Conservation (phyloP, 1,140 invertebrate species). For the Apis dorsata region DNA sequence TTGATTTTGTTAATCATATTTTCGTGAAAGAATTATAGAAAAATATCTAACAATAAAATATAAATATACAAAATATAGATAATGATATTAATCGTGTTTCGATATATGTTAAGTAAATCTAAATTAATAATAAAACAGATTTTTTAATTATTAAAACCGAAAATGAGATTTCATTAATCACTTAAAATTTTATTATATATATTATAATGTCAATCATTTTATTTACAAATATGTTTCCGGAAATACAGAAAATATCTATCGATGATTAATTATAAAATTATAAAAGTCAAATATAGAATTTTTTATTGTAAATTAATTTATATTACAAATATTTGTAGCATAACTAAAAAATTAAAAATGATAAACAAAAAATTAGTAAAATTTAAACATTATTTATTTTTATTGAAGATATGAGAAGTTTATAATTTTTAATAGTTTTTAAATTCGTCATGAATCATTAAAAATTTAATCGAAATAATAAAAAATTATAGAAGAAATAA, state of each 20-base stretch:
- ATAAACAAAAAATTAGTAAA: not conserved
- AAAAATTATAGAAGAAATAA: not conserved
- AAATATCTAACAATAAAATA: no score
- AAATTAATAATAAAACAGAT: slow-evolving; percentile 27
- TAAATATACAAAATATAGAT: not conserved
- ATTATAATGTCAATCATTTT: slow-evolving; percentile 45
- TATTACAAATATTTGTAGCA: not conserved
- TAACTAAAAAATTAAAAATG: not conserved
- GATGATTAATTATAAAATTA: slow-evolving; percentile 2
- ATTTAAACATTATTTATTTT: not conserved
- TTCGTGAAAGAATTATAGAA: no score
- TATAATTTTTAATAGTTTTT: no score
- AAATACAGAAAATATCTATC: slow-evolving; percentile 44
- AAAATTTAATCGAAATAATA: no score
- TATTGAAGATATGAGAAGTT: no score
- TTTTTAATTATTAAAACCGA: slow-evolving; percentile 19
- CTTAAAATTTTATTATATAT: slow-evolving; percentile 10
- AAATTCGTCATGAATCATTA: no score
- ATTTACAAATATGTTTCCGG: slow-evolving; percentile 11
- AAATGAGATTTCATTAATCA: slow-evolving; percentile 6
- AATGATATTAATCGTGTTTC: not conserved
- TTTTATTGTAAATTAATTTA: not conserved
- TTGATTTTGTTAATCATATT: not conserved
- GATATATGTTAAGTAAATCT: not conserved
- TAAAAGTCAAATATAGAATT: no score